phyloP scores from a whole-genome alignment of 2,888 invertebrate species.

The Mimachlamys varia region DNA sequence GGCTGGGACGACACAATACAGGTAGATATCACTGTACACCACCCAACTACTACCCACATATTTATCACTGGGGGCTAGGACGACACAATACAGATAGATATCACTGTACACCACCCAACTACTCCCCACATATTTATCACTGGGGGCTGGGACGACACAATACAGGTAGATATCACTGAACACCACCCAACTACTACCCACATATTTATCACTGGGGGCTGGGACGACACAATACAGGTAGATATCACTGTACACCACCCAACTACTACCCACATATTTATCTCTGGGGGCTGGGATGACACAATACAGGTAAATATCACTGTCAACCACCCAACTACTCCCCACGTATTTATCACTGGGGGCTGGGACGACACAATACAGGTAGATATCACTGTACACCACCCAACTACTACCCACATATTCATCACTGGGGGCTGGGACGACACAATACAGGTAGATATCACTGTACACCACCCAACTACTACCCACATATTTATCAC shows the following conservation, averaged over 20 bases:
- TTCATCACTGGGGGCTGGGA: conserved; percentile 81
- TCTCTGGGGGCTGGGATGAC: conserved; percentile 81
- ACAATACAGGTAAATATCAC: conserved; percentile 81
- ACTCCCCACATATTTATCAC: conserved; percentile 78
- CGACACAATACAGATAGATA: conserved; percentile 81
- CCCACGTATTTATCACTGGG: conserved; percentile 79
- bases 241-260: conserved; percentile 80
- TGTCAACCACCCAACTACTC: conserved; percentile 77
- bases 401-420: conserved; percentile 75
- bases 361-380: conserved; percentile 82
- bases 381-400: conserved; percentile 79
- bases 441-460: conserved; percentile 81
- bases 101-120: conserved; percentile 78
- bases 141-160: conserved; percentile 81
- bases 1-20: conserved; percentile 82
- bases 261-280: conserved; percentile 74
- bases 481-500: conserved; percentile 78
- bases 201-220: conserved; percentile 80
- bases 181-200: conserved; percentile 77
- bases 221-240: conserved; percentile 81
- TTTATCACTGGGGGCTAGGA: conserved; percentile 81
- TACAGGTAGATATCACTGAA: too few species aligned
- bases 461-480: conserved; percentile 78
- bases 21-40: conserved; percentile 79
- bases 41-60: conserved; percentile 75